These are phyloP conservation scores for Macrotus californicus DNA, from an alignment of 2,113 vertebrate genomes.

Conservation along the genomic window DNA sequence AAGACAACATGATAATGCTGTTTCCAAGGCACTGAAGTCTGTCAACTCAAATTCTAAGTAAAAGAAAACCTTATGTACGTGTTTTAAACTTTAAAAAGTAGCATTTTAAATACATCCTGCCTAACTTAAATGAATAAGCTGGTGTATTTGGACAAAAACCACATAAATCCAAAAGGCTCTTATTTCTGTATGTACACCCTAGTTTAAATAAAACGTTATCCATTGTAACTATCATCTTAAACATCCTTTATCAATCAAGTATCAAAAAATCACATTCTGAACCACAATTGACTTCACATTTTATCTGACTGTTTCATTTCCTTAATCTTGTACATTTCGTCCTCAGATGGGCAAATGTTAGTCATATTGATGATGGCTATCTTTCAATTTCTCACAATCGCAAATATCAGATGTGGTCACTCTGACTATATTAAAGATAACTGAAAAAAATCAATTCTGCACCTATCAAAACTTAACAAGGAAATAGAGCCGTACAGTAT, in stretches of 20 bases:
- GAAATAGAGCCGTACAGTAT: background rate
- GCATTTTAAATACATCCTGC: background rate
- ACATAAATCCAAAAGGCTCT: background rate
- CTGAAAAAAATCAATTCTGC: background rate
- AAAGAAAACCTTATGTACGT: background rate
- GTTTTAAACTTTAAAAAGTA: constrained; percentile 29
- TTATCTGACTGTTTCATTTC: constrained; percentile 44
- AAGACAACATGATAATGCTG: background rate
- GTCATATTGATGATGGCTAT: constrained; percentile 15
- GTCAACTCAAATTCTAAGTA: constrained; percentile 10
- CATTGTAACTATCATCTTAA: background rate
- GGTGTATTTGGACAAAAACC: background rate
- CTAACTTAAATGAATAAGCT: background rate
- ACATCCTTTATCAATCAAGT: constrained; percentile 36
- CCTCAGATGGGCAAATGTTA: constrained; percentile 6
- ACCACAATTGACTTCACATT: background rate
- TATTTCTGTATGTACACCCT: background rate
- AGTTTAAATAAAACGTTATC: constrained; percentile 20
- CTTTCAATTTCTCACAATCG: constrained; percentile 15
- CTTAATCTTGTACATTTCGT: constrained; percentile 20
- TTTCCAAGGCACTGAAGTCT: constrained; percentile 1
- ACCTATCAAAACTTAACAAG: constrained; percentile 30
- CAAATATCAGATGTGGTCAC: background rate
- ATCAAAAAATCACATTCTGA: constrained; percentile 20
- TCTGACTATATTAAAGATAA: background rate